phyloP scores from a whole-genome alignment of 2,888 invertebrate genomes.

The Eulithis prunata region DNA sequence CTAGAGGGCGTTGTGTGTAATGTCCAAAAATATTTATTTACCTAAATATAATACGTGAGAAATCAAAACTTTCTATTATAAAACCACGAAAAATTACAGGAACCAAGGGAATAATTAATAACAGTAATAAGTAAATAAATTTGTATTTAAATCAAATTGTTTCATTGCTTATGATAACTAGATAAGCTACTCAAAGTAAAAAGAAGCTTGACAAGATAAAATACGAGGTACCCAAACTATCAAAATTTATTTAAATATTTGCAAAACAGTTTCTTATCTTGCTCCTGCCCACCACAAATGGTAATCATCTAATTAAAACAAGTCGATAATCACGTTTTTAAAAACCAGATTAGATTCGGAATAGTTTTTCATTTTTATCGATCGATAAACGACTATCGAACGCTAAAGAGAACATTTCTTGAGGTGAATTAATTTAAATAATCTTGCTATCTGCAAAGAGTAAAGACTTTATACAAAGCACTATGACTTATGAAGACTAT shows the following conservation, averaged over 20 bases:
- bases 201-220: constrained; percentile 1
- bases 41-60: not conserved
- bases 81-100: no score
- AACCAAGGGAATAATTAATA: no score
- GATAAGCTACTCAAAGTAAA: no score
- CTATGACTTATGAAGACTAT: not conserved
- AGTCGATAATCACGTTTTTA: constrained; percentile 14
- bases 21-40: no score
- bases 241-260: constrained; percentile 6
- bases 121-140: no score
- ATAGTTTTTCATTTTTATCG: constrained; percentile 32
- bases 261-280: constrained; percentile 29
- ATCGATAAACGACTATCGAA: constrained; percentile 25
- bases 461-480: constrained; percentile 1
- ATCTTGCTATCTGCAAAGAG: constrained; percentile 17
- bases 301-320: constrained; percentile 31
- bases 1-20: no score
- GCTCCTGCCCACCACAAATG: constrained; percentile 21
- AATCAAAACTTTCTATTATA: no score
- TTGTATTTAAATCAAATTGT: no score
- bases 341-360: constrained; percentile 24
- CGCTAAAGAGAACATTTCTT: constrained; percentile 30
- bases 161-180: no score
- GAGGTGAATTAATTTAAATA: constrained; percentile 39
- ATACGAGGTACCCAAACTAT: not conserved